Percentiles rank a stretch among this genome's conserved stretches.
Evolutionary conservation across 2,888 invertebrate species (phyloP).

Genomic region (Actias luna): DNA sequence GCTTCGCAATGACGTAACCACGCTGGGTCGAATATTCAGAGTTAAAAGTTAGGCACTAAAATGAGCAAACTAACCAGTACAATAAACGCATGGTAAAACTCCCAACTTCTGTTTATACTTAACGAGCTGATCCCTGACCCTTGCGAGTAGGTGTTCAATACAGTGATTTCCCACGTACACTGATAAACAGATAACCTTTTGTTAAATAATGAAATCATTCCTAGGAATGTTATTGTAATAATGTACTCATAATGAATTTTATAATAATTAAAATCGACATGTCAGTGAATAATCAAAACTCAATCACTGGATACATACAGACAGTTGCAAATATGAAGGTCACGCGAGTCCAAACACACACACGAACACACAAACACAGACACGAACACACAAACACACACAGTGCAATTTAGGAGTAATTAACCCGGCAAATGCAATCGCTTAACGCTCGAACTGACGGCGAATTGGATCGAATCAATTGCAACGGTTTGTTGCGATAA

Average conservation of each 20-base stretch:
- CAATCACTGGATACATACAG: not conserved
- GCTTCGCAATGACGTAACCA: not conserved
- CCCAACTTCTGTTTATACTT: too few relatives aligned
- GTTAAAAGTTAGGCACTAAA: not conserved
- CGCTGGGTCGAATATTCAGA: not conserved
- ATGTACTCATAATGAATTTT: not conserved
- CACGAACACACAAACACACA: not conserved
- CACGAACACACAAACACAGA: not conserved
- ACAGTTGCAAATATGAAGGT: not conserved
- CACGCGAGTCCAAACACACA: not conserved
- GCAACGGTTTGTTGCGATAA: conserved; percentile 39
- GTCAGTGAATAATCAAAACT: not conserved
- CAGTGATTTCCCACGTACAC: not conserved
- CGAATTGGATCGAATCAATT: conserved; percentile 56
- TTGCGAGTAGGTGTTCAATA: not conserved
- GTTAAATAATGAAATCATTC: not conserved
- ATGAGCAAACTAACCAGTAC: not conserved
- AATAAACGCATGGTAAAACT: too few relatives aligned
- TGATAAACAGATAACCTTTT: not conserved
- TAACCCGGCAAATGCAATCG: conserved; percentile 25
- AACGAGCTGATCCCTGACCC: not conserved
- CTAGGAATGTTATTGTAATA: not conserved
- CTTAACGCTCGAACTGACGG: conserved; percentile 33
- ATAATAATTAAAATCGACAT: too few relatives aligned
- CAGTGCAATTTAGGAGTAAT: conserved; percentile 13